A percentile compares a stretch with the other conserved stretches of the same genome.
These are phyloP conservation scores for Euphysa ruthae DNA, from an alignment of 30 jellyfish, hydroid and myxozoan genomes.

Conservation along the genomic window DNA sequence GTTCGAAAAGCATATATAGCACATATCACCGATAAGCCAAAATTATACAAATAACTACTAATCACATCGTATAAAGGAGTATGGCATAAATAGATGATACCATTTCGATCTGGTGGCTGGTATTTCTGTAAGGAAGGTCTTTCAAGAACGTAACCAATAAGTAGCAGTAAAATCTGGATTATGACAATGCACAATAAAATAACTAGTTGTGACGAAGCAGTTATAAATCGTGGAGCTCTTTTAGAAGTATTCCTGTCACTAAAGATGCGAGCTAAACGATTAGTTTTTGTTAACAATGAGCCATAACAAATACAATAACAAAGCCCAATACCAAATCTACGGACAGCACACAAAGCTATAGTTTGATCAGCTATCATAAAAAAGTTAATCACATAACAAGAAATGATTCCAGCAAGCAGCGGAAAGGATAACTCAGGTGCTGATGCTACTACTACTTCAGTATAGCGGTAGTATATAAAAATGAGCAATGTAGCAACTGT, in stretches of 20 bases:
- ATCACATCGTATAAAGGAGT: constrained; percentile 40
- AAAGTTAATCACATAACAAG: constrained; percentile 46
- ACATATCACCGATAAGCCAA: constrained; percentile 43
- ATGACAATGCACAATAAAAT: constrained; percentile 28
- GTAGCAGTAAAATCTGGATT: constrained; percentile 33
- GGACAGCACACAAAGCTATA: constrained; percentile 32
- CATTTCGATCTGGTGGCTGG: not conserved
- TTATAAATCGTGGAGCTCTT: constrained; percentile 8
- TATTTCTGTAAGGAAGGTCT: not conserved
- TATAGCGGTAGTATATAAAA: constrained; percentile 44
- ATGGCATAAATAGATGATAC: constrained; percentile 22
- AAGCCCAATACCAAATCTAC: constrained; percentile 74
- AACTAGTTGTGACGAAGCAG: constrained; percentile 46
- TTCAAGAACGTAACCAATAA: constrained; percentile 28
- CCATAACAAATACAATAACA: constrained; percentile 65
- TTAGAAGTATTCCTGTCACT: not conserved
- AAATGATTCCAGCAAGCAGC: constrained; percentile 43
- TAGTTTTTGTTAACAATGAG: constrained; percentile 57
- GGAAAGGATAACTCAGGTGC: constrained; percentile 65
- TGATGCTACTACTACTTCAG: constrained; percentile 61
- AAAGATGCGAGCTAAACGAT: constrained; percentile 50
- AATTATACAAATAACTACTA: constrained; percentile 42
- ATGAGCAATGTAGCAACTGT: constrained; percentile 38
- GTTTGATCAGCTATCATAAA: constrained; percentile 53
- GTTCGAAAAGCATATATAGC: constrained; percentile 76